Evolutionary conservation across 2,888 invertebrate genomes (phyloP), one percentile per base, ranked within the genome.

Genomic region (Xestia xanthographa): DNA sequence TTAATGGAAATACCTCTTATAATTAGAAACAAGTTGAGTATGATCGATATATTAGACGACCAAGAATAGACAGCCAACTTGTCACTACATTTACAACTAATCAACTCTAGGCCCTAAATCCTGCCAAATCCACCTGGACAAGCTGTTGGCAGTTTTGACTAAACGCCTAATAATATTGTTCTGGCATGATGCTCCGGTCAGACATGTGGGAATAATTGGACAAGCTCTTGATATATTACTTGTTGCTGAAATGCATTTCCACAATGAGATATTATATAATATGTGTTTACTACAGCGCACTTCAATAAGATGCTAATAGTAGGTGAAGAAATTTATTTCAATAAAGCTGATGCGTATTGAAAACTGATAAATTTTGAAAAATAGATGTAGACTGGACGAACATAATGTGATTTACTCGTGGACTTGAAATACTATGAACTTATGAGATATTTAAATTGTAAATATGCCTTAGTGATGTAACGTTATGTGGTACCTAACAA

Each of bases 171-270:
- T 68, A 60, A 72, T 81, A 72, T 69, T 41, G 71, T 66, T 75
- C 77, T 89, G 88, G 86, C 89, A 84, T 65, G 11, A 12, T 62
- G 67, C 60, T 73, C 20, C 43, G 67, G 77, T 62, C 41, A 74
- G 86, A 86, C 89, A 85, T 65, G 75, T 71, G 58, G 71, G 66
- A 82, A 76, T 88, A 88, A 88, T 88, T 88, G 80, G 82, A 85
- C 62, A 53, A 53, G 50, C 9, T 58, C 8, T 63, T 86, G 80
- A 87, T 87, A 78, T 79, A 88, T 84, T 68, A 34, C 29, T 48
- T 53, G 48, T 17, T 43, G 58, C 22, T 41, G 69, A 76, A 66
- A 3, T 66, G 78, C 70, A 69, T 56, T 68, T 74, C 65, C 63
- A 73, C 29, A 56, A 65, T 65, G 63, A 83, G 26, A 72, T 81